Base-by-base conservation (phyloP, 2,113 vertebrate genomes). In the Silurus glanis region DNA sequence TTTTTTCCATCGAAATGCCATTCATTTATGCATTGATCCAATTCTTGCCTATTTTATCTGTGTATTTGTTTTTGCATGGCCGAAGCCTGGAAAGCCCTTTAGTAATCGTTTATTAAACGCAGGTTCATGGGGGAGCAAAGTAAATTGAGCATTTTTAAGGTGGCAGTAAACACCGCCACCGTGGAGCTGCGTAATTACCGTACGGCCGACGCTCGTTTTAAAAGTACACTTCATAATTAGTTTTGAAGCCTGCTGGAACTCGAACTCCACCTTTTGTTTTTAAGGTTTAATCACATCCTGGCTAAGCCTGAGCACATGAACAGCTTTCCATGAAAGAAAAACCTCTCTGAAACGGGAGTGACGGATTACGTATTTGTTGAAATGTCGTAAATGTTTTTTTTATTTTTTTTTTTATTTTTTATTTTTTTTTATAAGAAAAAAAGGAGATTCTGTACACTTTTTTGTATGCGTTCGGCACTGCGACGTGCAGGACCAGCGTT, bases 61-160 rank as follows among this genome's bases (percentile, higher is more conserved):
- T 28, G n/a, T 56, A 28, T 79, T 80, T 80, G 51, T n/a, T 9
- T 59, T 80, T 58, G 76, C 25, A 37, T 80, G 25, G 14, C 76
- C n/a, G 23, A 16, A 23, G 72, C n/a, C 37, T 53, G 21, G 72
- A 23, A 53, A 53, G 16, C 5, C 12, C 51, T 76, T 76, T 25
- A 55, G 49, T 55, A 76, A 76, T 55, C 23, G 58, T 58, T 79
- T 37, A 80, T 80, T 59, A 59, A 80, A 59, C 10, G 55, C 76
- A 37, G 16, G 25, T 79, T 79, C n/a, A 58, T 56, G 16, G 53
- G 37, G 53, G 55, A 37, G 76, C 25, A 59, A 25, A 80, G 25
- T 58, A 80, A 58, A 80, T 80, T 37, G 76, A 59, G 76, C 76
- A 80, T 80, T 80, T 80, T 80, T 56, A 59, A 80, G 76, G 55